Base-by-base conservation (phyloP, 2,113 vertebrate genomes). In the Gnathonemus echidnorhynchus region DNA sequence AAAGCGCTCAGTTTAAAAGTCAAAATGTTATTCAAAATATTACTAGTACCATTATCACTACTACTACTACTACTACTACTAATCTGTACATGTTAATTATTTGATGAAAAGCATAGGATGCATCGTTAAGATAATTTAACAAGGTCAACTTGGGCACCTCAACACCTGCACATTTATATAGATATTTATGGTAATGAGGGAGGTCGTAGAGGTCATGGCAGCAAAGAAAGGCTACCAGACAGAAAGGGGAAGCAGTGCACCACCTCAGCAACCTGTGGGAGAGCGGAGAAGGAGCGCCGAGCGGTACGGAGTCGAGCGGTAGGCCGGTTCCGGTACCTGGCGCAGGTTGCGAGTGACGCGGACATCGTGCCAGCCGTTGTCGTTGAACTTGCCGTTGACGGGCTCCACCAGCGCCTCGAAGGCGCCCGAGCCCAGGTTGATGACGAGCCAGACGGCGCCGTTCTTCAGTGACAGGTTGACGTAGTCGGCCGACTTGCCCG, bases 351-450 rank as follows among this genome's bases (percentile, higher is more conserved):
- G 97, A 10, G 98, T 98, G 92, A 99, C 97, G 89, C 96, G 95
- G 53, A 99, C 96, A 52, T 98, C 97, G 10, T 99, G 98, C 98
- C 98, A 99, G 91, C 93, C 94, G 58, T 98, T 95, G 94, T 99
- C 98, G 66, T 98, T 97, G 95, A 99, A 99, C 94, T 97, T 97
- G 93, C 97, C 97, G 0, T 96, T 97, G 93, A 98, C 96, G 0
- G 98, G 98, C 91, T 99, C 98, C 94, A 98, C 98, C 48, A 99
- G 95, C 17, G 98, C 98, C 95, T 99, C 98, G 21, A 99, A 99
- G 87, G 98, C 98, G 0, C 98, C 98, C 0, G 98, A 98, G 93
- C 98, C 98, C 91, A 99, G 95, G 95, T 99, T 99, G 95, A 99
- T 98, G 94, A 99, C 97, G 89, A 99, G 96, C 96, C 97, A 98